A percentile compares a stretch with the other conserved stretches of the same genome.
Evolutionary conservation across 2,113 vertebrate species (phyloP).

Genomic region (Gracilinanus agilis): DNA sequence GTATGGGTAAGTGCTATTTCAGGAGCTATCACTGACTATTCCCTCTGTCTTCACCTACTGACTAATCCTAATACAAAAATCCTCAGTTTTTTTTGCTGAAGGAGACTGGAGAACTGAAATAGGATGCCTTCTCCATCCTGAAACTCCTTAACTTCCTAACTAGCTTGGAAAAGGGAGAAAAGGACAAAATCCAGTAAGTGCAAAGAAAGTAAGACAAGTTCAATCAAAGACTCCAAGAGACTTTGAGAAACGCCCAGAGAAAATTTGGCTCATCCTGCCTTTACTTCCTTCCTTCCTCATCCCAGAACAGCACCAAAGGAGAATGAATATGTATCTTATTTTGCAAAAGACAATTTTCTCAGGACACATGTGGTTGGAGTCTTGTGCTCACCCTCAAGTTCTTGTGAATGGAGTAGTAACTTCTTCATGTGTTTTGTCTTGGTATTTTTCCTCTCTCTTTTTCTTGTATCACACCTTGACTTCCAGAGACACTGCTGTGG

Average conservation of each 20-base stretch:
- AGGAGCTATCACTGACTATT: constrained; percentile 94
- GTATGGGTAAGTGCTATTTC: constrained; percentile 94
- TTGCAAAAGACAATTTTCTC: constrained; percentile 82
- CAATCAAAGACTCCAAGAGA: constrained; percentile 90
- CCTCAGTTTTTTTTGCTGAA: constrained; percentile 95
- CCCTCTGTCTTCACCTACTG: constrained; percentile 91
- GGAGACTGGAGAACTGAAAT: constrained; percentile 97
- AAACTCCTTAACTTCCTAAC: constrained; percentile 98
- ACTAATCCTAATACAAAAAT: constrained; percentile 90
- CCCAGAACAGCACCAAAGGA: neutral
- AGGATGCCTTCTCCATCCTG: constrained; percentile 96
- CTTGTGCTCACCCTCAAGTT: constrained; percentile 48
- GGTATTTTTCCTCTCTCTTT: neutral
- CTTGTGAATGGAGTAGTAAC: constrained; percentile 49
- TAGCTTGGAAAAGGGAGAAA: constrained; percentile 94
- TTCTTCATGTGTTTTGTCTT: neutral
- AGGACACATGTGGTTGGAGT: constrained; percentile 77
- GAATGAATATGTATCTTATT: constrained; percentile 68
- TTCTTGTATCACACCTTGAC: neutral
- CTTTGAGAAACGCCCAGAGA: constrained; percentile 86
- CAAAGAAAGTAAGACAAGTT: constrained; percentile 90
- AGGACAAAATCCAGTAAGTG: constrained; percentile 93
- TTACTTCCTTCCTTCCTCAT: neutral
- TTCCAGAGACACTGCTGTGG: constrained; percentile 27
- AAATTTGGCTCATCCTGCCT: constrained; percentile 84